Base-by-base conservation (phyloP, 2,888 invertebrate genomes). In the Megaustenia siamemsis region DNA sequence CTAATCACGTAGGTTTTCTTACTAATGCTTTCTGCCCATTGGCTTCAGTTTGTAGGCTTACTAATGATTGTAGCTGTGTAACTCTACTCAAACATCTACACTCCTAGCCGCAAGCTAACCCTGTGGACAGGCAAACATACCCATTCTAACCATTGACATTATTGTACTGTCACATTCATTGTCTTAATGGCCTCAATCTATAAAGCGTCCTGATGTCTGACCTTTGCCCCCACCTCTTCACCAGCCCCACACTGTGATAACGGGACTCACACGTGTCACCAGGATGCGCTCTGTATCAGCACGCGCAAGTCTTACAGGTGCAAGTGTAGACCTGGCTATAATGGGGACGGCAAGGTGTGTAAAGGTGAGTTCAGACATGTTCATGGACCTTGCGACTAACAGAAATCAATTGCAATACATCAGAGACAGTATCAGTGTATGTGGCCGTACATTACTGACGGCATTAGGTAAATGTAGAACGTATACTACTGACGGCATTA, bases 281-380 rank as follows among this genome's bases (percentile, higher is more conserved):
- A 87, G 49, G 92, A 93, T 76, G 93, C 93, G 1, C 87, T 90
- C 15, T 93, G 93, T 87, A 89, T 91, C 73, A 92, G 91, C 87
- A 91, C 92, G 6, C 89, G 93, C 38, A 87, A 90, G 63, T 90
- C 92, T 18, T 92, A 91, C 85, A 87, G 90, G 68, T 93, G 93
- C 88, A 89, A 89, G 82, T 93, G 93, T 88, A 92, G 92, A 82
- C 88, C 90, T 5, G 93, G 93, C 24, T 93, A 91, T 88, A 91
- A 92, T 86, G 93, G 92, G 28, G 92, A 90, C 82, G 93, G 93
- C 38, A 91, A 91, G 80, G 90, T 91, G 45, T 93, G 93, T 89
- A 86, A 90, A 82, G 93, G 93, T 93, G 88, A 89, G 92, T 85
- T 43, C 68, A 49, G 49, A 49, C 73, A 49, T 73, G 45, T 73